Conservation (phyloP, 1,140 invertebrate species). For the Microplitis mediator region DNA sequence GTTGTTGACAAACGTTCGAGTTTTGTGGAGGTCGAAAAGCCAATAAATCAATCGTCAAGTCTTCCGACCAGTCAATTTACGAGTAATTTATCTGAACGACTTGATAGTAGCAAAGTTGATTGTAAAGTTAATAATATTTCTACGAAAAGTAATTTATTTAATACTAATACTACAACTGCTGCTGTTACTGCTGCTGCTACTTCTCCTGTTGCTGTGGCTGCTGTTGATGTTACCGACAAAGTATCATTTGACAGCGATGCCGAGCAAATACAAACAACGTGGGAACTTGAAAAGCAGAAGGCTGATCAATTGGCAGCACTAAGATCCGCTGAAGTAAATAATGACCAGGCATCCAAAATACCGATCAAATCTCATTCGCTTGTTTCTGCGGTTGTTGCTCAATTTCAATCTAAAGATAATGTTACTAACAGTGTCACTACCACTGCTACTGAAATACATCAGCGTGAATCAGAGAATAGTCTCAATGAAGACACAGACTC, state of each 20-base stretch:
- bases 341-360: constrained; percentile 27
- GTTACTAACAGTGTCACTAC: too few species aligned
- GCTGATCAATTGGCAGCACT: constrained; percentile 53
- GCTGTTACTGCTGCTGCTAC: constrained; percentile 10
- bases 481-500: constrained; percentile 48
- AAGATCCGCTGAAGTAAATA: constrained; percentile 40
- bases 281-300: constrained; percentile 58
- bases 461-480: constrained; percentile 37
- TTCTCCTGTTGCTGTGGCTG: constrained; percentile 4
- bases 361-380: constrained; percentile 19
- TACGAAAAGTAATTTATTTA: constrained; percentile 4
- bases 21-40: constrained; percentile 41
- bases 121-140: neutral
- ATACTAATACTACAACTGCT: too few species aligned
- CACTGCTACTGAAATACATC: constrained; percentile 15
- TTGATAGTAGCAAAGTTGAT: neutral
- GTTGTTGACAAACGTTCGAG: constrained; percentile 47
- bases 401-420: constrained; percentile 25
- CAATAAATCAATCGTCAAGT: constrained; percentile 14
- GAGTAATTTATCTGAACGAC: constrained; percentile 16
- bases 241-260: constrained; percentile 18
- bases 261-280: constrained; percentile 51
- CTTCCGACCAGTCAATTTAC: neutral
- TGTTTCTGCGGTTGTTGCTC: constrained; percentile 20
- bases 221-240: constrained; percentile 20